Evolutionary conservation across 2,797 vertebrate species (phyloP).

Genomic region (Sphenodon punctatus): DNA sequence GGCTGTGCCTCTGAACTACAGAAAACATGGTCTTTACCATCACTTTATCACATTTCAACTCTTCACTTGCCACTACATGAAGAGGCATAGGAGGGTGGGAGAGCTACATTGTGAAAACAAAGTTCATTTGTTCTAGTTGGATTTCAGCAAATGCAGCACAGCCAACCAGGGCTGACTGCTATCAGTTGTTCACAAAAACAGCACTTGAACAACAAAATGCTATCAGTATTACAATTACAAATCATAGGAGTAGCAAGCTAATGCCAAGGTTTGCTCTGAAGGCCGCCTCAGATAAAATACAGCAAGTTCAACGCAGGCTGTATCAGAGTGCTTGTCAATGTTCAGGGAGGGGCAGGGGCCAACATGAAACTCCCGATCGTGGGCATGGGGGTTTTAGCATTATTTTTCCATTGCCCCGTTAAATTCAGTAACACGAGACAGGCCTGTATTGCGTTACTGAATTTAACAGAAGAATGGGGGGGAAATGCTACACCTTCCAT

Average conservation of each 20-base stretch:
- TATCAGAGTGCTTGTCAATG: neutral
- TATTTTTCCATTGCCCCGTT: too few relatives aligned
- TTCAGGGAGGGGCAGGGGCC: too few relatives aligned
- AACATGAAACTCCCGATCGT: too few relatives aligned
- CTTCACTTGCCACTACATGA: neutral
- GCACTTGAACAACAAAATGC: neutral
- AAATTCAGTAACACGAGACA: too few relatives aligned
- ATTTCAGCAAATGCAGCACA: neutral
- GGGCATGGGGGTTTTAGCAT: too few relatives aligned
- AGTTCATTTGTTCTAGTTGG: neutral
- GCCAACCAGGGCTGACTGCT: neutral
- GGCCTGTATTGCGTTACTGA: too few relatives aligned
- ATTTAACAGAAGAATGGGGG: too few relatives aligned
- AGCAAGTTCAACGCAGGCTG: neutral
- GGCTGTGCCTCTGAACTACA: neutral
- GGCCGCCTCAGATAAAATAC: neutral
- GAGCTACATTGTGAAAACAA: neutral
- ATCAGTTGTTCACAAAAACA: neutral
- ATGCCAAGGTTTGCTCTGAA: neutral
- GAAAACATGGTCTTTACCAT: neutral
- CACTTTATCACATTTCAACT: neutral
- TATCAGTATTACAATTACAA: neutral
- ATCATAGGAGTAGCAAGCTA: neutral
- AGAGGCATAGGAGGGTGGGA: neutral
- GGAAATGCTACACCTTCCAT: too few relatives aligned